Conservation (phyloP, 2,797 vertebrate species). For the Threskiornis aethiopicus region DNA sequence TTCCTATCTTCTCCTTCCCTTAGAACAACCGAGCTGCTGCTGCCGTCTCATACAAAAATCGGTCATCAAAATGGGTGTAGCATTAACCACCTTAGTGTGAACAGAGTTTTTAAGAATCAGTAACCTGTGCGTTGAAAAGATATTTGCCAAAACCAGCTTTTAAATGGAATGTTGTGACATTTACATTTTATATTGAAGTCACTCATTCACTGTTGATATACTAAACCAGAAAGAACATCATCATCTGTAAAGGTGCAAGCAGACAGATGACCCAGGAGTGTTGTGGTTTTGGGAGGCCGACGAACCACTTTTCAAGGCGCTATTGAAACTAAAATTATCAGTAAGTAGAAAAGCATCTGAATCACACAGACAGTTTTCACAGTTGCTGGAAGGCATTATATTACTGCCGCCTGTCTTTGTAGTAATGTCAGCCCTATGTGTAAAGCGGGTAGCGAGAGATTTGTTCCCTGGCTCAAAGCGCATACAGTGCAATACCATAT, state of each 20-base stretch:
- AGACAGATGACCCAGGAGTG: not conserved
- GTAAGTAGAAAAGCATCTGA: constrained; percentile 19
- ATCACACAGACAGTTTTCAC: constrained; percentile 15
- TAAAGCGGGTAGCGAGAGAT: constrained; percentile 27
- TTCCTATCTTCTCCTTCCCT: not conserved
- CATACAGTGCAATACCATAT: constrained; percentile 47
- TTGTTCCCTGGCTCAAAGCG: constrained; percentile 47
- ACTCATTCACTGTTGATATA: not conserved
- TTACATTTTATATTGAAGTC: not conserved
- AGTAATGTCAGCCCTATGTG: constrained; percentile 43
- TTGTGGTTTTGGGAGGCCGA: not conserved
- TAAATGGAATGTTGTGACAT: not conserved
- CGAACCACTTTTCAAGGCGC: not conserved
- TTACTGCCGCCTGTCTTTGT: constrained; percentile 44
- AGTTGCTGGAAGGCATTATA: constrained; percentile 46
- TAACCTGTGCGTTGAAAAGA: not conserved
- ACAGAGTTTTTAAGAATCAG: not conserved
- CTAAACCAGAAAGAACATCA: not conserved
- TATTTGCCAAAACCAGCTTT: not conserved
- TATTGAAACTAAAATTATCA: not conserved
- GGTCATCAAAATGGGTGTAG: not conserved
- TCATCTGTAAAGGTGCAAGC: not conserved
- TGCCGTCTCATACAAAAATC: not conserved
- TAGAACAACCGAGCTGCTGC: not conserved
- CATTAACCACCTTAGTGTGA: not conserved